A percentile compares a stretch with the other conserved stretches of the same genome.
Conservation (phyloP, 2,797 vertebrate species). For the Cuniculus paca region DNA sequence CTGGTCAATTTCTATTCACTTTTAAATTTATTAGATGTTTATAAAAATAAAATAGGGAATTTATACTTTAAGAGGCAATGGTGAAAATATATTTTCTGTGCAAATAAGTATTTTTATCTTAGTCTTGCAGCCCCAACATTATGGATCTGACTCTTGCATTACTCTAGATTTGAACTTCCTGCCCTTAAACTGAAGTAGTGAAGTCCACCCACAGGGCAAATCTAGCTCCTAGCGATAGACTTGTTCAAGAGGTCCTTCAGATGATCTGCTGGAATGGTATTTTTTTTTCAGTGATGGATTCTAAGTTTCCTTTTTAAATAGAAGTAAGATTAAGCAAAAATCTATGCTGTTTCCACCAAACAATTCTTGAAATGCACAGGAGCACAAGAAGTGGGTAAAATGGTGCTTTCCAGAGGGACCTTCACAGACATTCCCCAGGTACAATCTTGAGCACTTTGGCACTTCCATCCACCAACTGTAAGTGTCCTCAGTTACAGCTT, state of each 20-base stretch:
- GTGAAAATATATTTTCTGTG: background rate
- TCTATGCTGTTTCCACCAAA: background rate
- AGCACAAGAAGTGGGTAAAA: background rate
- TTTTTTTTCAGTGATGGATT: slow-evolving; percentile 14
- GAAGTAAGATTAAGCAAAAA: slow-evolving; percentile 55
- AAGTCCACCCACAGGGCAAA: background rate
- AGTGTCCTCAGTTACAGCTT: background rate
- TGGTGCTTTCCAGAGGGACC: background rate
- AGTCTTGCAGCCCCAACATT: background rate
- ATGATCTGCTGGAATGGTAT: background rate
- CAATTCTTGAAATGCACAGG: background rate
- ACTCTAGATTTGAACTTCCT: background rate
- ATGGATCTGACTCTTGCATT: background rate
- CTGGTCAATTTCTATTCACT: slow-evolving; percentile 14
- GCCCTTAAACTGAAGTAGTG: background rate
- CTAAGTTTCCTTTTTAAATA: slow-evolving; percentile 34
- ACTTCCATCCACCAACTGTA: background rate
- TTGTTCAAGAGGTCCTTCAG: background rate
- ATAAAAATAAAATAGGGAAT: slow-evolving; percentile 43
- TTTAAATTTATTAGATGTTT: slow-evolving; percentile 32
- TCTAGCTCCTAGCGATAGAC: background rate
- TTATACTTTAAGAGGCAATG: background rate
- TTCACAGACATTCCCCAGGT: background rate
- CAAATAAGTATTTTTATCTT: background rate
- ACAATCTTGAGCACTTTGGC: slow-evolving; percentile 11